Percentiles rank a stretch among this genome's conserved stretches.
These are phyloP conservation scores for Stictonetta naevosa DNA, from an alignment of 2,113 vertebrate species.

Conservation along the genomic window DNA sequence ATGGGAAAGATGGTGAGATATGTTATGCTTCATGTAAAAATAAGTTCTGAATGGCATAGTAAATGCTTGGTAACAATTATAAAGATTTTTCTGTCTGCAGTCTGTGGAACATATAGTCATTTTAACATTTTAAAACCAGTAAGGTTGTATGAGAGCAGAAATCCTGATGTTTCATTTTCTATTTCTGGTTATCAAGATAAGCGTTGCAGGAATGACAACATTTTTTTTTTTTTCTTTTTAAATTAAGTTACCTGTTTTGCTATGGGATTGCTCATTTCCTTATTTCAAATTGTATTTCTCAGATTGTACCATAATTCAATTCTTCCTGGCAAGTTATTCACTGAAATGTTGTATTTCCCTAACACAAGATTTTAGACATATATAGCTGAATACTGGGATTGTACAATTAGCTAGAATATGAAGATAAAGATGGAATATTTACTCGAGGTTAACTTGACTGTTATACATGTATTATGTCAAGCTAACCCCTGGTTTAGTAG, in stretches of 20 bases:
- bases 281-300: conserved; percentile 29
- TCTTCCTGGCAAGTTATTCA: conserved; percentile 7
- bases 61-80: neutral
- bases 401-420: neutral
- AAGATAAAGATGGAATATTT: conserved; percentile 2
- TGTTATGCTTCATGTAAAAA: neutral
- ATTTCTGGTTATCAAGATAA: conserved; percentile 44
- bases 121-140: neutral
- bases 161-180: conserved; percentile 11
- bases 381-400: neutral
- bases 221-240: conserved; percentile 18
- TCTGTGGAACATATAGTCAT: neutral
- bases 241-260: conserved; percentile 43
- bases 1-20: neutral
- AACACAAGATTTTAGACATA: neutral
- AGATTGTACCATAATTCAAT: neutral
- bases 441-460: neutral
- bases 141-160: neutral
- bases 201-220: neutral
- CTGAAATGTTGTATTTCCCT: neutral
- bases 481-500: neutral
- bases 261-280: conserved; percentile 57
- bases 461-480: neutral
- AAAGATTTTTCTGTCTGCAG: neutral
- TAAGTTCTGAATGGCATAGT: neutral